phyloP scores from a whole-genome alignment of 2,888 invertebrate genomes.

The Ornithoptera alexandrae region DNA sequence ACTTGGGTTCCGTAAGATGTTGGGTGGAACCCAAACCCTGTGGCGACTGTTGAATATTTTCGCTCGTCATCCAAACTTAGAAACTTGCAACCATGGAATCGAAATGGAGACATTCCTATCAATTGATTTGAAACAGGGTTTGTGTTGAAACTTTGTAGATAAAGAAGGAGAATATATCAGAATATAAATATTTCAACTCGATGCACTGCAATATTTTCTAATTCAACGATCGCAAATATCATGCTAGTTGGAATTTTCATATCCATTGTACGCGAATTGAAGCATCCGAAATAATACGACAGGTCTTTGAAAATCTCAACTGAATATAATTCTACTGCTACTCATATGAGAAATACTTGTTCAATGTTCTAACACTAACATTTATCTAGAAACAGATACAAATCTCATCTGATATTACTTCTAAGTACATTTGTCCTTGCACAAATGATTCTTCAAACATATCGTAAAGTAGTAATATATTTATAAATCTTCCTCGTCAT shows the following conservation, averaged over 20 bases:
- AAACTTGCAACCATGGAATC: too few species aligned
- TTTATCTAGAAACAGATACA: neutral
- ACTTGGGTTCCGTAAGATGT: too few species aligned
- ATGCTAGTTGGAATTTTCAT: conserved; percentile 11
- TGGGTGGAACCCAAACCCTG: too few species aligned
- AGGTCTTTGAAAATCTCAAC: conserved; percentile 3
- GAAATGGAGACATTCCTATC: too few species aligned
- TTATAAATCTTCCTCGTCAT: too few species aligned
- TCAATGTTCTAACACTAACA: neutral
- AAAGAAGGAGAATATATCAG: neutral
- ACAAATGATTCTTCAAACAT: too few species aligned
- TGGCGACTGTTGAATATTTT: too few species aligned
- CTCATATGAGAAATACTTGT: neutral
- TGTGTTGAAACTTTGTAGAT: neutral
- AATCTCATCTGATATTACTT: neutral
- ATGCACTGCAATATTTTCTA: neutral
- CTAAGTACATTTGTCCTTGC: too few species aligned
- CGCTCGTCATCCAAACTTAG: too few species aligned
- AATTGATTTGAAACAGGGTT: too few species aligned
- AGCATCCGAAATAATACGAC: conserved; percentile 1
- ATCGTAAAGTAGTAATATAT: too few species aligned
- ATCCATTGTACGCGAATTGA: neutral
- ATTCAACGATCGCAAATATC: neutral
- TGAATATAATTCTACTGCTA: neutral
- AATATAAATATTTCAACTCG: neutral